These are phyloP conservation scores for Malacoctenus gilli DNA, from an alignment of 2,797 vertebrate genomes.

Conservation along the genomic window DNA sequence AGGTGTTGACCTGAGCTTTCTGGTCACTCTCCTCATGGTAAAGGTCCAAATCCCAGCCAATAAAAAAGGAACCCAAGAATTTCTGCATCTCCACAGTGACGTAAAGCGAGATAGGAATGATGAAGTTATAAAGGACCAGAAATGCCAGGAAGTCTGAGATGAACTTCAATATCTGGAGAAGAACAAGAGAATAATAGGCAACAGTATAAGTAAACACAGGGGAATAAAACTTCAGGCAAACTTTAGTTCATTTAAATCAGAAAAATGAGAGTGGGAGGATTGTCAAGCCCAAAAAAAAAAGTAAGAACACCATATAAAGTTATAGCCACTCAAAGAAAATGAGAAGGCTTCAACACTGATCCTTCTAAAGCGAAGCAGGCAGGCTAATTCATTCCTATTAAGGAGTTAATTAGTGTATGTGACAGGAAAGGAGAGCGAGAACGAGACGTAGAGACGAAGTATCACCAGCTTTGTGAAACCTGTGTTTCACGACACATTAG, in stretches of 20 bases:
- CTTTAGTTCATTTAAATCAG: neutral
- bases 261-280: neutral
- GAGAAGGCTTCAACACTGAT: slow-evolving; percentile 13
- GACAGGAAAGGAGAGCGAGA: slow-evolving; percentile 36
- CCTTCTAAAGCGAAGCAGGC: slow-evolving; percentile 34
- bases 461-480: slow-evolving; percentile 1
- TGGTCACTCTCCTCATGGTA: slow-evolving; percentile 95
- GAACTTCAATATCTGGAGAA: slow-evolving; percentile 90
- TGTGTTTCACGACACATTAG: neutral
- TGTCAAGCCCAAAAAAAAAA: neutral
- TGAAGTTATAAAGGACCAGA: slow-evolving; percentile 98
- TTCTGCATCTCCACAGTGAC: slow-evolving; percentile 99
- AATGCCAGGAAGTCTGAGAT: slow-evolving; percentile 99
- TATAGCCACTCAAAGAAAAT: slow-evolving; percentile 9
- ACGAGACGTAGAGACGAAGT: slow-evolving; percentile 10
- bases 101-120: slow-evolving; percentile 98
- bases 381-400: slow-evolving; percentile 50
- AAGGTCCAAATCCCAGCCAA: slow-evolving; percentile 97
- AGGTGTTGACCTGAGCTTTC: slow-evolving; percentile 98
- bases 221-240: neutral
- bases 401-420: slow-evolving; percentile 28
- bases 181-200: neutral
- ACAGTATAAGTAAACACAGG: neutral
- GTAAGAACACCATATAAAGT: neutral
- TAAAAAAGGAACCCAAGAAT: slow-evolving; percentile 98